Evolutionary conservation across 2,888 invertebrate species (phyloP).

Genomic region (Morpho achilles): DNA sequence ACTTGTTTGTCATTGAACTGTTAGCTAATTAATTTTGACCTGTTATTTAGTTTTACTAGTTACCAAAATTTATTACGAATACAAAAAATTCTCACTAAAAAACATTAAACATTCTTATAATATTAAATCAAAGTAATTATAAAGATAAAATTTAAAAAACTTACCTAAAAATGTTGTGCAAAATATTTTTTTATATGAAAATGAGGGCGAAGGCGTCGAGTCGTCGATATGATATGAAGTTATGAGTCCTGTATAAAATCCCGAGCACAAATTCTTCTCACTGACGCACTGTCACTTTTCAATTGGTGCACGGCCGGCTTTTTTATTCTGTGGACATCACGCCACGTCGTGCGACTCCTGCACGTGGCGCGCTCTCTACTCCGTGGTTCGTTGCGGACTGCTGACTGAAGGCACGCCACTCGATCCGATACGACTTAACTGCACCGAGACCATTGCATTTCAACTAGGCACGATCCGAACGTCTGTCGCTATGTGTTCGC

Average conservation of each 20-base stretch:
- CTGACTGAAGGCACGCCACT: slow-evolving; percentile 30
- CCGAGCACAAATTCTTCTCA: slow-evolving; percentile 59
- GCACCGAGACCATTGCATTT: slow-evolving; percentile 42
- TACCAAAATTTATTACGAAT: no score
- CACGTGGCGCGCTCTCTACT: slow-evolving; percentile 48
- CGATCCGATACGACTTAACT: slow-evolving; percentile 31
- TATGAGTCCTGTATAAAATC: slow-evolving; percentile 46
- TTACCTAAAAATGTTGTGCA: slow-evolving; percentile 49
- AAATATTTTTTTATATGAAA: slow-evolving; percentile 25
- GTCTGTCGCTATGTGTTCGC: slow-evolving; percentile 1
- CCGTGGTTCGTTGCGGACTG: slow-evolving; percentile 65
- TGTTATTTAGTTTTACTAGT: slow-evolving; percentile 1
- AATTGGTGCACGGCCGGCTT: slow-evolving; percentile 54
- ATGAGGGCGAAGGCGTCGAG: slow-evolving; percentile 30
- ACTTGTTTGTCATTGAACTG: slow-evolving; percentile 20
- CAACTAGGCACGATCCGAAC: slow-evolving; percentile 33
- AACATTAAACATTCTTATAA: not conserved
- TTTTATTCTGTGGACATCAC: slow-evolving; percentile 45
- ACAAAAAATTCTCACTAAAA: not conserved
- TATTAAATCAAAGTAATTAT: slow-evolving; percentile 2
- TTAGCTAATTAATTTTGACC: slow-evolving; percentile 9
- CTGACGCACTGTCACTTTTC: slow-evolving; percentile 70
- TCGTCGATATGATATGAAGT: slow-evolving; percentile 39
- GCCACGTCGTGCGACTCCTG: slow-evolving; percentile 45
- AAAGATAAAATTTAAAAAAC: slow-evolving; percentile 19